A percentile compares a stretch with the other conserved stretches of the same genome.
Evolutionary conservation across 2,113 vertebrate genomes (phyloP).

Genomic region (Petrocephalus microphthalmus): DNA sequence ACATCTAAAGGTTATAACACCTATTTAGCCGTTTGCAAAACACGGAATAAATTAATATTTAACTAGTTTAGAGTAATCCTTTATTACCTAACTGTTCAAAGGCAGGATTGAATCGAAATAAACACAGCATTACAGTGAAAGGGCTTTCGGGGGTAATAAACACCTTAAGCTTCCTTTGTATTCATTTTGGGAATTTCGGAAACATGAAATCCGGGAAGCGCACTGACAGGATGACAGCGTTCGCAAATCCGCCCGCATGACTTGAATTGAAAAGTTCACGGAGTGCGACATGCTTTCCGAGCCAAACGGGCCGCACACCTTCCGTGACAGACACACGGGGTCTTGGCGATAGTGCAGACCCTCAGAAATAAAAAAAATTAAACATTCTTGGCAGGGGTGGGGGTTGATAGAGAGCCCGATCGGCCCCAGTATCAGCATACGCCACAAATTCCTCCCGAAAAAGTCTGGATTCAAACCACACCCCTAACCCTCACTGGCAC

Average conservation of each 20-base stretch:
- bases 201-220: not conserved
- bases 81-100: not conserved
- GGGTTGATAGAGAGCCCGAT: not conserved
- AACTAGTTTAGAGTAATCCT: not conserved
- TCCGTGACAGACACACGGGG: not conserved
- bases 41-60: slow-evolving; percentile 6
- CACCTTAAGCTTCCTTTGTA: not conserved
- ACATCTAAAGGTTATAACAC: not conserved
- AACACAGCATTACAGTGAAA: not conserved
- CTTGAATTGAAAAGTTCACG: not conserved
- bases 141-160: not conserved
- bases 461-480: not conserved
- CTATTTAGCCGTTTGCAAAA: not conserved
- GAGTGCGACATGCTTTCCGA: not conserved
- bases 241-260: not conserved
- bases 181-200: not conserved
- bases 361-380: not conserved
- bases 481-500: not conserved
- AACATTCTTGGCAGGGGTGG: not conserved
- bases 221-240: not conserved
- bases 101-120: not conserved
- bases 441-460: not conserved
- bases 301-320: not conserved
- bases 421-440: not conserved
- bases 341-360: not conserved